Percentiles rank a stretch among this genome's conserved stretches.
phyloP scores from a whole-genome alignment of 2,797 vertebrate genomes.

The Oryzias sinensis region DNA sequence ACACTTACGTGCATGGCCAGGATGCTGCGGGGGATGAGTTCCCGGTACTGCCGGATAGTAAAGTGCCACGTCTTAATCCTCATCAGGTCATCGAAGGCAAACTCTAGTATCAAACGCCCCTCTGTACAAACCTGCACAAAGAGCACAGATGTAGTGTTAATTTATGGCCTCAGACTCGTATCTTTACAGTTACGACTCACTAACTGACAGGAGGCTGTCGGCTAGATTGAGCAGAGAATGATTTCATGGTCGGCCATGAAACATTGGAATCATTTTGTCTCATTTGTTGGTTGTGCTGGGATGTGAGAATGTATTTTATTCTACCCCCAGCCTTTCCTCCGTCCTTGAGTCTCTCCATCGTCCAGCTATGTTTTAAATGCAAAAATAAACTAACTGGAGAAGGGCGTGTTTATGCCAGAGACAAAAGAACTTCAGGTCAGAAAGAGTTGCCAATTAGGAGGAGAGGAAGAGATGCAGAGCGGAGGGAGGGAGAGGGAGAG shows the following conservation, averaged over 20 bases:
- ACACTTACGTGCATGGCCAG: conserved; percentile 99
- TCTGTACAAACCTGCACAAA: conserved; percentile 92
- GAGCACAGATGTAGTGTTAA: conserved; percentile 34
- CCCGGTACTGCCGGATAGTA: conserved; percentile 98
- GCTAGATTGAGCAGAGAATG: conserved; percentile 21
- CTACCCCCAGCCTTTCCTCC: conserved; percentile 58
- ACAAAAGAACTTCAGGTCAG: conserved; percentile 87
- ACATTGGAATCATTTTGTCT: conserved; percentile 46
- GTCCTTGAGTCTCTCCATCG: conserved; percentile 56
- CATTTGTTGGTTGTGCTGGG: conserved; percentile 54
- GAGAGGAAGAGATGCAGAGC: conserved; percentile 36
- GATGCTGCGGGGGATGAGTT: conserved; percentile 96
- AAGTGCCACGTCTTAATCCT: conserved; percentile 99
- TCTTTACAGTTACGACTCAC: conserved; percentile 15
- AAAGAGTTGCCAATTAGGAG: conserved; percentile 91
- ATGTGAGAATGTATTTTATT: conserved; percentile 50
- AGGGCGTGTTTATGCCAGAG: conserved; percentile 71
- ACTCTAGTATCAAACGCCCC: conserved; percentile 97
- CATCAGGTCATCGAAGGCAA: conserved; percentile 99
- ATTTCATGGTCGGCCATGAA: conserved; percentile 31
- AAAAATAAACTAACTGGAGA: conserved; percentile 68
- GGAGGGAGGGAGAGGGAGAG: background rate
- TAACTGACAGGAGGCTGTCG: conserved; percentile 23
- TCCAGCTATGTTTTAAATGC: conserved; percentile 62
- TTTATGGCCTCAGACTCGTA: conserved; percentile 19